Evolutionary conservation across 2,888 invertebrate species (phyloP), one percentile per base, ranked within the genome.

Genomic region (Dolichopus griseipennis): DNA sequence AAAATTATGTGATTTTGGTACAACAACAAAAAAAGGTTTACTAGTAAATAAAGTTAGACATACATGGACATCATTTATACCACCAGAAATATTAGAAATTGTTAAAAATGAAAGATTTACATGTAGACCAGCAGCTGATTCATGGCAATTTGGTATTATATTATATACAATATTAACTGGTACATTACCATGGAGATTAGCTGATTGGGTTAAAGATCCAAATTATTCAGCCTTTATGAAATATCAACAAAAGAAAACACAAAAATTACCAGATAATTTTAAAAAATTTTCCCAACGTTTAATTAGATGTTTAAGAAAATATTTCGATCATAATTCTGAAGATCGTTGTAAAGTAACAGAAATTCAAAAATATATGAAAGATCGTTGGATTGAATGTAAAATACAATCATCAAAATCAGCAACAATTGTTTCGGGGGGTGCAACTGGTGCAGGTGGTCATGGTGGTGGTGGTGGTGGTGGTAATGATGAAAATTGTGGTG

Each of bases 1-100:
- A 21, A 92, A 92, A 77, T 81, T 92, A 27, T 89, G 90, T 75
- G 92, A 91, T 75, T 90, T 91, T 74, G 90, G 90, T 0, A 85
- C 87, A 74, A 89, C 89, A 0, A 83, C 87, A 5, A 81, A 83
- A 69, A 85, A 85, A 68, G 87, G 87, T 0, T 80, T 83, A 1
- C 75, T 87, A 37, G 86, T 86, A 2, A 83, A 83, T 70, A 85
- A 85, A 73, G 84, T 84, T 18, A 80, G 83, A 66, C 84, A 86
- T 72, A 84, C 84, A 8, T 85, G 86, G 86, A 80, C 84, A 37
- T 83, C 85, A 18, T 86, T 85, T 72, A 79, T 86, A 71, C 85
- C 87, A 1, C 87, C 87, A 0, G 87, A 87, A 76, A 83, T 86
- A 21, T 79, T 85, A 74, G 86, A 86, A 72, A 83, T 85, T 61